These are phyloP conservation scores for Athene cunicularia DNA, from an alignment of 2,113 vertebrate species.

Conservation along the genomic window DNA sequence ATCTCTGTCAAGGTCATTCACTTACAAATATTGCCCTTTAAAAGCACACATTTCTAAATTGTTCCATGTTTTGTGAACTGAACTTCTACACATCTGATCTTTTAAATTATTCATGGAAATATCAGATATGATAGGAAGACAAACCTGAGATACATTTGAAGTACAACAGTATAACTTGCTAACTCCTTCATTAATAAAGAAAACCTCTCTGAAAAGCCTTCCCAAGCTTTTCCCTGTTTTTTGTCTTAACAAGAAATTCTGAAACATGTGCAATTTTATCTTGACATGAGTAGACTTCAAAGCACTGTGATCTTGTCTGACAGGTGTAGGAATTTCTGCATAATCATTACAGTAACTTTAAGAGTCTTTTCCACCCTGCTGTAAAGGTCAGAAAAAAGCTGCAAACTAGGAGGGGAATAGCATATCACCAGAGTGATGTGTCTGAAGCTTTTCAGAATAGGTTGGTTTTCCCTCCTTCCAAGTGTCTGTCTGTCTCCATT, in stretches of 20 bases:
- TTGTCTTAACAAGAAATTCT: conserved; percentile 77
- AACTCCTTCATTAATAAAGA: conserved; percentile 74
- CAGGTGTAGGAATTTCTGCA: conserved; percentile 82
- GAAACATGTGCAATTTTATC: conserved; percentile 75
- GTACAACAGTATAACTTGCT: conserved; percentile 82
- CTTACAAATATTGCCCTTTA: conserved; percentile 61
- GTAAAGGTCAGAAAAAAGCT: conserved; percentile 77
- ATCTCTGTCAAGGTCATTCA: conserved; percentile 28
- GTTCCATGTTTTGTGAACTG: conserved; percentile 47
- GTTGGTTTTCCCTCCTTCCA: conserved; percentile 69
- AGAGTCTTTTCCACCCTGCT: conserved; percentile 76
- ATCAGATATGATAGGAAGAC: conserved; percentile 93
- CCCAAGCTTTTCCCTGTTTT: conserved; percentile 72
- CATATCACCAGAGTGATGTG: conserved; percentile 67
- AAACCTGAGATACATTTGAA: conserved; percentile 94
- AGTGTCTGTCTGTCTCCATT: conserved; percentile 73
- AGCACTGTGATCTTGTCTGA: conserved; percentile 77
- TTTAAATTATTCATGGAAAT: conserved; percentile 69
- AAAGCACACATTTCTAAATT: not conserved
- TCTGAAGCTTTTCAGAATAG: conserved; percentile 72
- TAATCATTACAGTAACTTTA: conserved; percentile 80
- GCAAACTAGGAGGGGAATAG: conserved; percentile 74
- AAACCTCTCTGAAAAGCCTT: conserved; percentile 82
- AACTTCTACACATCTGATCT: conserved; percentile 63
- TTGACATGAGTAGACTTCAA: conserved; percentile 74